These are phyloP conservation scores for Agapornis canus DNA, from an alignment of 2,797 vertebrate genomes.

Conservation along the genomic window DNA sequence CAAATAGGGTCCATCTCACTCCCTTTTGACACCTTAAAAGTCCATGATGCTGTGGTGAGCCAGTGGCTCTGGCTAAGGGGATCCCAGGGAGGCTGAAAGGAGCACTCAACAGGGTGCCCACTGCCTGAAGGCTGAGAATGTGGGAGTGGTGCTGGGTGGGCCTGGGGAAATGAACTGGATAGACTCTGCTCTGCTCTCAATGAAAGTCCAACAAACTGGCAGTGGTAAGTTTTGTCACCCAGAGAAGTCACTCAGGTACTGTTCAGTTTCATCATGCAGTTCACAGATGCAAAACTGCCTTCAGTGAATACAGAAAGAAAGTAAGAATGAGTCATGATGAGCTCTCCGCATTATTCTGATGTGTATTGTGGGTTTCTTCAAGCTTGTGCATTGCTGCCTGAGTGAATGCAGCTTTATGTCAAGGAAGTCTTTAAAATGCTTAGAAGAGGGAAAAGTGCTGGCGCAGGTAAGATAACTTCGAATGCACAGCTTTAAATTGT, in stretches of 20 bases:
- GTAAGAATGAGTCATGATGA: constrained; percentile 61
- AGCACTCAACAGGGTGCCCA: accelerated
- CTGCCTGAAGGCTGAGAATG: neutral
- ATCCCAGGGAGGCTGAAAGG: neutral
- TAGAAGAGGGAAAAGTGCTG: constrained; percentile 14
- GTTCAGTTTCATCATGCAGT: neutral
- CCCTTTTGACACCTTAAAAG: neutral
- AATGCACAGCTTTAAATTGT: constrained; percentile 14
- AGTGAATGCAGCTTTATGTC: constrained; percentile 36
- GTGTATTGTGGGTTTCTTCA: constrained; percentile 43
- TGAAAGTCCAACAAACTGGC: neutral
- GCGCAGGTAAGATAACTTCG: neutral
- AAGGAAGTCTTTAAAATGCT: constrained; percentile 7
- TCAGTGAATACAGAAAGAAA: neutral
- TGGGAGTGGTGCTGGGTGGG: neutral
- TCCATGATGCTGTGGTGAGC: neutral
- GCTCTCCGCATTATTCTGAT: constrained; percentile 52
- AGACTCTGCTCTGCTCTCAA: neutral
- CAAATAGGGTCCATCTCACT: neutral
- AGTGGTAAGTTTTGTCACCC: constrained; percentile 1
- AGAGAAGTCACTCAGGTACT: constrained; percentile 7
- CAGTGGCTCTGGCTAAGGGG: neutral
- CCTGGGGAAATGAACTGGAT: neutral
- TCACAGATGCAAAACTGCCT: constrained; percentile 50
- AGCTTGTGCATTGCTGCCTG: constrained; percentile 2